Evolutionary conservation across 2,797 vertebrate genomes (phyloP), one percentile per base, ranked within the genome.

Genomic region (Simalia tracyae): DNA sequence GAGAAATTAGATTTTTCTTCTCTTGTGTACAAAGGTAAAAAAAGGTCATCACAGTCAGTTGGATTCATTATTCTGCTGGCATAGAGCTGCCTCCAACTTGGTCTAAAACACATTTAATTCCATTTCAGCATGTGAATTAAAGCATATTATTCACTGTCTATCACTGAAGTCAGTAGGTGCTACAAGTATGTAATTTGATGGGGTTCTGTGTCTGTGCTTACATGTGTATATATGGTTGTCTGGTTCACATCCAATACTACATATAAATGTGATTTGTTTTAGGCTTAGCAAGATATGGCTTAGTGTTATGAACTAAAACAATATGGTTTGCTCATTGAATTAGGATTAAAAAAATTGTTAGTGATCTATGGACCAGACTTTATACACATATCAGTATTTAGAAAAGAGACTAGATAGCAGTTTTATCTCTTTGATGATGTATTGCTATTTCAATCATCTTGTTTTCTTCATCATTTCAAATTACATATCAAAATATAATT

Each of bases 11-110:
- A 95, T 96, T 96, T 96, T 96, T 96, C 95, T 72, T 68, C 92
- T 90, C 94, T 96, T 94, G 90, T 90, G 84, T 96, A 94, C 93
- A 96, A 95, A 97, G 97, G 96, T 97, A 96, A 85, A 14, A 88
- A 96, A 96, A 97, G 96, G 95, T 93, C 96, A 95, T 94, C 31
- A 90, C 95, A 95, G 96, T 94, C 94, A 96, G 42, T 95, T 94
- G 95, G 95, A 95, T 89, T 93, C 26, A 56, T 91, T 59, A 87
- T 88, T 92, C 68, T 68, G 87, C 89, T 92, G 59, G 94, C 92
- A 89, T 90, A 87, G 19, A 31, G 63, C 50, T 66, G 64, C 61
- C 11, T 66, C 7, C 50, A 68, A 5, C 31, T 46, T 46, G 42
- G 36, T 46, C 76, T 81, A 5, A 81, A 81, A 24, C 24, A 72